Base-by-base conservation (phyloP, 1,140 invertebrate species). In the Hycleus phaleratus region DNA sequence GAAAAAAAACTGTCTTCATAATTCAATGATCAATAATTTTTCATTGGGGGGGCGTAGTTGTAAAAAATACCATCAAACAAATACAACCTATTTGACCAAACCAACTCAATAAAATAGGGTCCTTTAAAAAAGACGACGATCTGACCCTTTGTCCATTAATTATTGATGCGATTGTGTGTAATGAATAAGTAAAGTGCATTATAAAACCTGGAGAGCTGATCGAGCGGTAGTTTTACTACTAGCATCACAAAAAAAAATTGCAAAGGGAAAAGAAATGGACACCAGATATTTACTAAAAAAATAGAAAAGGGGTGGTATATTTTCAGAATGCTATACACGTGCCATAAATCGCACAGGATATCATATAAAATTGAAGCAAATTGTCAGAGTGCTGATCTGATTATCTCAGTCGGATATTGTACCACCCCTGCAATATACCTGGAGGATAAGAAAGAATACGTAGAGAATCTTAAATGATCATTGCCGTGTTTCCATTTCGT, bases 151-250 rank as follows among this genome's bases (percentile, higher is more conserved):
- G 46, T 67, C 71, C 67, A 72, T 73, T 70, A 73, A 73, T 73
- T 68, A 71, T 71, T 71, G 63, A 73, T 62, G 64, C 68, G 71
- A 73, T 73, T 73, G 71, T 73, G 69, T 69, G 70, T 68, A 66
- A 73, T 73, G 71, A 73, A 73, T 73, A 73, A 73, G 64, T 73
- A 70, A 73, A 63, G 64, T 63, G 70, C 71, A 73, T 73, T 71
- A 73, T 71, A 71, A 71, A 69, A 67, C 59, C 61, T 62, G 57
- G 59, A 54, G 64, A 53, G 48, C 57, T 55, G 60, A 60, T 54
- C 55, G 61, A 58, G 54, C 60, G 50, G 48, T 55, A 32, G 32
- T 32, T 32, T 32, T 32, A 32, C 32, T 32, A 32, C 26, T 7
- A 46, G 25, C 40, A 45, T 9, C n/a, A 25, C 8, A 11, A 26